Evolutionary conservation across 2,888 invertebrate genomes (phyloP), one percentile per base, ranked within the genome.

Genomic region (Leptinotarsa haldemani): DNA sequence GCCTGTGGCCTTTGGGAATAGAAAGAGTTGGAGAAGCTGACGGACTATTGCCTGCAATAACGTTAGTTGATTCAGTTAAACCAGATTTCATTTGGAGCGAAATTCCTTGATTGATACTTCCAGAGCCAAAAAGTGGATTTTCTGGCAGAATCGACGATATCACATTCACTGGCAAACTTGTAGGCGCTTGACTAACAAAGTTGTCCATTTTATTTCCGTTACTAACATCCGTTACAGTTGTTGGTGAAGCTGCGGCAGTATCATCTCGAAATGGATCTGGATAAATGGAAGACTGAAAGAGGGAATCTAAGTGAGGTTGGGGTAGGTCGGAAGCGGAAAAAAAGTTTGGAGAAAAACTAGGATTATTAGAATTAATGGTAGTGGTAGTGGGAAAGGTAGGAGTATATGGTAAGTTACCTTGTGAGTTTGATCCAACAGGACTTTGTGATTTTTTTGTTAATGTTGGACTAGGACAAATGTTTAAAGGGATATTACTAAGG

Each of bases 261-360:
- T 89, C 89, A 79, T 93, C 93, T 87, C 91, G 91, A 82, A 93
- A 93, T 4, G 93, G 93, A 89, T 93, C 93, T 22, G 93, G 93
- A 87, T 92, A 93, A 53, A 90, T 90, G 79, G 93, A 90, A 76
- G 90, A 89, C 82, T 92, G 91, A 83, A 93, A 93, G 67, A 93
- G 87, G 78, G 90, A 91, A 81, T 91, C 91, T 77, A 92, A 85
- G 78, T 88, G 88, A 70, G 89, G 88, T 56, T 88, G 88, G 20
- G 80, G 79, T 50, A 78, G 73, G 63, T 79, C 75, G 66, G 78
- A 74, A 72, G 80, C 69, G 73, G 83, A 77, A 70, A 80, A 80
- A 73, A 82, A 75, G 71, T 81, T 70, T 73, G 79, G 75, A 16
- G 73, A 65, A 64, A 76, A 72, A 52, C 53, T 73, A 9, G 74